These are phyloP conservation scores for Papilio gigon DNA, from an alignment of 2,888 invertebrate species.

Conservation along the genomic window DNA sequence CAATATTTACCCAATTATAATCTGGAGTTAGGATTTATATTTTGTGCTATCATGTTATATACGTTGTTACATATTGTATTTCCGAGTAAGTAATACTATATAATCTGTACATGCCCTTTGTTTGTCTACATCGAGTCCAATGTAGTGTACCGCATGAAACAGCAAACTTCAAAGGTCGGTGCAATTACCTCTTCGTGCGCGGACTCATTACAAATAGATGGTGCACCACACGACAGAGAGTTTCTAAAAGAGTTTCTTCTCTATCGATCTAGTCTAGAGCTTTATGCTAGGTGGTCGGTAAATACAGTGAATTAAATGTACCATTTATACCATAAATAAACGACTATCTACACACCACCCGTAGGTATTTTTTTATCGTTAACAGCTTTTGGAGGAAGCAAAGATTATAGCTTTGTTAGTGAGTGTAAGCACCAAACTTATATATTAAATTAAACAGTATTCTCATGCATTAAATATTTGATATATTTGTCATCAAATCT, in stretches of 20 bases:
- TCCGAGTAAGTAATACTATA: background rate
- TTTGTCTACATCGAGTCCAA: background rate
- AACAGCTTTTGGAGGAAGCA: background rate
- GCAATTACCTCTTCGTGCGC: background rate
- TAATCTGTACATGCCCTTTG: background rate
- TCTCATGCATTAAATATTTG: background rate
- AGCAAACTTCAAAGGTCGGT: slow-evolving; percentile 5
- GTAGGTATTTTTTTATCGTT: background rate
- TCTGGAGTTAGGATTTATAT: background rate
- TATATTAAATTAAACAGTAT: background rate
- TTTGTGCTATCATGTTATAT: background rate
- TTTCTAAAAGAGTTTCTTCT: slow-evolving; percentile 25
- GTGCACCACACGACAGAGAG: background rate
- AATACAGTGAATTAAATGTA: background rate
- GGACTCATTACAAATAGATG: slow-evolving; percentile 15
- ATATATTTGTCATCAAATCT: too few relatives aligned
- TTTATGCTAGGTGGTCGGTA: background rate
- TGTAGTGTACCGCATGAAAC: background rate
- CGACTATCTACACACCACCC: too few relatives aligned
- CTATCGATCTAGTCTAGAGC: background rate
- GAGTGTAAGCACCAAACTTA: background rate
- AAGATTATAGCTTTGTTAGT: background rate
- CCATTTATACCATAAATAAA: background rate
- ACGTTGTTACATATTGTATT: background rate
- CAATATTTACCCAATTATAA: background rate